A percentile compares a stretch with the other conserved stretches of the same genome.
Conservation (phyloP, 2,113 vertebrate species). For the Ploceus nigricollis region DNA sequence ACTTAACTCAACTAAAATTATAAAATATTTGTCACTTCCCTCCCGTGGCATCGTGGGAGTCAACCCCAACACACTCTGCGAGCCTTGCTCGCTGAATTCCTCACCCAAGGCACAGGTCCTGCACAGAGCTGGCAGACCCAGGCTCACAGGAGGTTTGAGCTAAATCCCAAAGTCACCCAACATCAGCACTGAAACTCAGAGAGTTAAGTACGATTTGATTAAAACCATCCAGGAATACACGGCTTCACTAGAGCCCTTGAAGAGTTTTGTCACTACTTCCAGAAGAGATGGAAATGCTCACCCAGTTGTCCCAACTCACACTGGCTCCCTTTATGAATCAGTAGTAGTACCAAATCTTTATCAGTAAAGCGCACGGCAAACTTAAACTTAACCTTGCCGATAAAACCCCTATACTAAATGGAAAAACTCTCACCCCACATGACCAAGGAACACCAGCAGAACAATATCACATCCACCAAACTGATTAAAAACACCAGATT, state of each 20-base stretch:
- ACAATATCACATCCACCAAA: neutral
- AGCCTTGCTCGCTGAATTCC: neutral
- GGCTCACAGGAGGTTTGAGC: neutral
- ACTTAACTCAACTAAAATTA: neutral
- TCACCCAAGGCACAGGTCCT: neutral
- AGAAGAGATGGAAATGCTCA: neutral
- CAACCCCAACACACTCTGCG: fast-evolving
- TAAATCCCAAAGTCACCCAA: neutral
- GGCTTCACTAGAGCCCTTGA: neutral
- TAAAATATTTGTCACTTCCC: neutral
- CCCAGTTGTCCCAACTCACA: neutral
- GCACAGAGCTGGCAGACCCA: neutral
- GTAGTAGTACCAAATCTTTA: neutral
- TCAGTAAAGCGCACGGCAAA: neutral
- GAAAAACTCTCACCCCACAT: neutral
- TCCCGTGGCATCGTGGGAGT: neutral
- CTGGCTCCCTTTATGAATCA: neutral
- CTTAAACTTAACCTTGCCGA: neutral
- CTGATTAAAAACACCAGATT: neutral
- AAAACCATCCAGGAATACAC: neutral
- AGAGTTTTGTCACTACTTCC: neutral
- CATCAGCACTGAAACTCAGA: neutral
- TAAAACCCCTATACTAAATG: neutral
- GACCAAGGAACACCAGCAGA: neutral
- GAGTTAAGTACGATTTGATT: neutral